These are phyloP conservation scores for Oplegnathus fasciatus DNA, from an alignment of 2,113 vertebrate genomes.

Conservation along the genomic window DNA sequence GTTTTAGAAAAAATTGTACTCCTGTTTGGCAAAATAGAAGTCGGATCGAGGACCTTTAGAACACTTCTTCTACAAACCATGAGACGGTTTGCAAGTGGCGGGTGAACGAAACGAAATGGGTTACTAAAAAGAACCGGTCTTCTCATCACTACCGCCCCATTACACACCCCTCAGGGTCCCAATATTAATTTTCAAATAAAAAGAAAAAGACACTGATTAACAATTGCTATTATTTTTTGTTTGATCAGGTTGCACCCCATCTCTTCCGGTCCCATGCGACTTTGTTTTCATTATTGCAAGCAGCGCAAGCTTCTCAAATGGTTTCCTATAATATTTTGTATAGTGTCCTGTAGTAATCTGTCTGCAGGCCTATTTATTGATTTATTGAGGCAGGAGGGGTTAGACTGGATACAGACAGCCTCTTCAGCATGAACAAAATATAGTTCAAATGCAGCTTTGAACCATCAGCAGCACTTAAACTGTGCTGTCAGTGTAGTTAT, in stretches of 20 bases:
- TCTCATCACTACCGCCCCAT: too few relatives aligned
- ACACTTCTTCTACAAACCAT: too few relatives aligned
- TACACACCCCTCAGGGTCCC: too few relatives aligned
- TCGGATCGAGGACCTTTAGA: too few relatives aligned
- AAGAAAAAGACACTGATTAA: not conserved
- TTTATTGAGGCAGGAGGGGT: not conserved
- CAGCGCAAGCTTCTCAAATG: not conserved
- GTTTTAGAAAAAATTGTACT: too few relatives aligned
- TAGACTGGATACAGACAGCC: not conserved
- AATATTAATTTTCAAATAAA: not conserved
- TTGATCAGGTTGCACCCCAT: too few relatives aligned
- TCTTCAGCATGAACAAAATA: not conserved
- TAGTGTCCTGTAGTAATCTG: not conserved
- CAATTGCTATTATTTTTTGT: not conserved
- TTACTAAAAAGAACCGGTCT: too few relatives aligned
- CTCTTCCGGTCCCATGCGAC: not conserved
- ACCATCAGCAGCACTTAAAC: not conserved
- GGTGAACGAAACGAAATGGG: too few relatives aligned
- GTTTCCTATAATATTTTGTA: not conserved
- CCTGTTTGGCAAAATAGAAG: too few relatives aligned
- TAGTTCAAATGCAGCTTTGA: not conserved
- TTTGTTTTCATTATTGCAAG: not conserved
- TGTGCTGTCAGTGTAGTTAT: not conserved
- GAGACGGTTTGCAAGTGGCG: too few relatives aligned
- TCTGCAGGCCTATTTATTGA: not conserved